Evolutionary conservation across 2,797 vertebrate species (phyloP), one percentile per base, ranked within the genome.

Genomic region (Clarias pachynema): DNA sequence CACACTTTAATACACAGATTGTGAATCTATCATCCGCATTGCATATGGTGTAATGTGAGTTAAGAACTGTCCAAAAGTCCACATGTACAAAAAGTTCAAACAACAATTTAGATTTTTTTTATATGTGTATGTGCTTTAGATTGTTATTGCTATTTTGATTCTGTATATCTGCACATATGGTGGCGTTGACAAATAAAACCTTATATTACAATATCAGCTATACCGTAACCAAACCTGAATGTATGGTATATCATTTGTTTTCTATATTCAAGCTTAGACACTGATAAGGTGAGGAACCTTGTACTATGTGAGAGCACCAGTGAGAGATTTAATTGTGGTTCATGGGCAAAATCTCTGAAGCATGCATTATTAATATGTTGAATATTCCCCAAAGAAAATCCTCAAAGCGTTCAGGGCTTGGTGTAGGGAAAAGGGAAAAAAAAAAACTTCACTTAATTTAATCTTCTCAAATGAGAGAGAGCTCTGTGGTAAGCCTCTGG

Each of bases 401-500:
- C 24, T 53, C 24, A 73, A 26, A 73, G 70, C 70, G 16, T 73
- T 26, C 70, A 73, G 40, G 14, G 40, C 15, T 73, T 18, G 10
- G 40, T 49, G 44, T 16, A 26, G 44, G 44, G 9, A 9, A 44
- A 44, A 9, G 8, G n/a, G n/a, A n/a, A 44, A 65, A 15, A 65
- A 73, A 73, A 73, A 26, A 73, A 6, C 40, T 49, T 26, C 16
- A 73, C 70, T 73, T 73, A 53, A 73, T 73, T 73, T 53, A 73
- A 26, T 49, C 70, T 73, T 53, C 44, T 73, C 4, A n/a, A 26
- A 73, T 26, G 49, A 44, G 40, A 72, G 69, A 2, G 37, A 69
- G 70, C 44, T 26, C 16, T 7, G 70, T 5, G n/a, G 40, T 73
- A 73, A 49, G 24, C 5, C 37, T 37, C 37, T 15, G 40, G 14